Evolutionary conservation across 2,888 invertebrate genomes (phyloP).

Genomic region (Amblyteles armatorius): DNA sequence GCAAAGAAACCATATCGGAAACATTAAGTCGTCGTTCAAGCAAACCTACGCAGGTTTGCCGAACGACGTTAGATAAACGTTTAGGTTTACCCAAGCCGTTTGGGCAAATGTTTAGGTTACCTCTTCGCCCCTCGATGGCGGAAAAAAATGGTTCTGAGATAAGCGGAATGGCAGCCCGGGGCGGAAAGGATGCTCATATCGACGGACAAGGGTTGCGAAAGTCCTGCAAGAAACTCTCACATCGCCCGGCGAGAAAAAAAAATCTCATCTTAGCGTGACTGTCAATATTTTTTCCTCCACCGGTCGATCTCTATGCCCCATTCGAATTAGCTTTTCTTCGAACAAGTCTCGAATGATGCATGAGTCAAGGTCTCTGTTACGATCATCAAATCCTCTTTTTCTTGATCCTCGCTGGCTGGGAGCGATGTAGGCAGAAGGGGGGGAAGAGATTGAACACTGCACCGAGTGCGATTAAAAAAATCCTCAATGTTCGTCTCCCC

Average conservation of each 20-base stretch:
- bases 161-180: conserved; percentile 2
- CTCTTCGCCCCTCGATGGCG: neutral
- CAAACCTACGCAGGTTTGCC: no score
- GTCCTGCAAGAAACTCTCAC: conserved; percentile 26
- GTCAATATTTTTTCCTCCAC: conserved; percentile 11
- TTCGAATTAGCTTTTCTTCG: conserved; percentile 33
- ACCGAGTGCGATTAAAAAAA: conserved; percentile 20
- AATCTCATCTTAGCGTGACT: conserved; percentile 15
- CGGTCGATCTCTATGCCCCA: neutral
- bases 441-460: neutral
- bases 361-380: conserved; percentile 15
- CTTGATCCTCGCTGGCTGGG: neutral
- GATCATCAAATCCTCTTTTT: conserved; percentile 7
- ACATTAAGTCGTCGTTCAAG: conserved; percentile 38
- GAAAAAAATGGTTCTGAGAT: conserved; percentile 7
- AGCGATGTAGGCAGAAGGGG: neutral
- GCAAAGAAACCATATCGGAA: conserved; percentile 23
- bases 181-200: conserved; percentile 28
- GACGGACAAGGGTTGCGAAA: conserved; percentile 22
- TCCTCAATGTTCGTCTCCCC: neutral
- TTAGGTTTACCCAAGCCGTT: neutral
- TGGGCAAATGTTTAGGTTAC: neutral
- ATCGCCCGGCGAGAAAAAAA: neutral
- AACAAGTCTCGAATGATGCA: conserved; percentile 31
- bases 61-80: no score